Conservation (phyloP, 2,797 vertebrate species). For the Masticophis lateralis region DNA sequence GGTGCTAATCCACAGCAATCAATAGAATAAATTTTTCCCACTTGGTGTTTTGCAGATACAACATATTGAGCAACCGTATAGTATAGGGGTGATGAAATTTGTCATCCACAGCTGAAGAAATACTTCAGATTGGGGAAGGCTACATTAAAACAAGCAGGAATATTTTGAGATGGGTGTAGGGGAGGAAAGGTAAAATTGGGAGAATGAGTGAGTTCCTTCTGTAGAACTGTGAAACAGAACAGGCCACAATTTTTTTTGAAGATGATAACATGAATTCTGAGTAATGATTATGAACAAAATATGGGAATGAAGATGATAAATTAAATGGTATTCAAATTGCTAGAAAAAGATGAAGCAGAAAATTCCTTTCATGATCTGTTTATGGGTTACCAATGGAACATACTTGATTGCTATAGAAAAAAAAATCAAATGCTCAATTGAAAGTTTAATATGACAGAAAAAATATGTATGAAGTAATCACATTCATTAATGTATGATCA, state of each 20-base stretch:
- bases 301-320: neutral
- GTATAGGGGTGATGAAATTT: neutral
- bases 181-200: neutral
- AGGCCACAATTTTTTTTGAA: neutral
- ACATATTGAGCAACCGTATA: neutral
- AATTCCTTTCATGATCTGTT: neutral
- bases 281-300: neutral
- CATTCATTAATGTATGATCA: neutral
- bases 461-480: neutral
- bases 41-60: neutral
- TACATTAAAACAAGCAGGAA: neutral
- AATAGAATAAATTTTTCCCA: neutral
- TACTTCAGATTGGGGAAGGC: neutral
- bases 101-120: neutral
- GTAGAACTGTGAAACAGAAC: neutral
- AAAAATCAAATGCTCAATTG: neutral
- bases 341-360: neutral
- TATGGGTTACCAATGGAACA: neutral
- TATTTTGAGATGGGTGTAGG: neutral
- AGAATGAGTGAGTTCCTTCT: neutral
- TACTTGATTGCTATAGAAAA: too few relatives aligned
- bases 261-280: neutral
- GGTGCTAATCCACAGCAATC: neutral
- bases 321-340: neutral
- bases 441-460: neutral